phyloP scores from a whole-genome alignment of 2,888 invertebrate species.

The Caradrina kadenii region DNA sequence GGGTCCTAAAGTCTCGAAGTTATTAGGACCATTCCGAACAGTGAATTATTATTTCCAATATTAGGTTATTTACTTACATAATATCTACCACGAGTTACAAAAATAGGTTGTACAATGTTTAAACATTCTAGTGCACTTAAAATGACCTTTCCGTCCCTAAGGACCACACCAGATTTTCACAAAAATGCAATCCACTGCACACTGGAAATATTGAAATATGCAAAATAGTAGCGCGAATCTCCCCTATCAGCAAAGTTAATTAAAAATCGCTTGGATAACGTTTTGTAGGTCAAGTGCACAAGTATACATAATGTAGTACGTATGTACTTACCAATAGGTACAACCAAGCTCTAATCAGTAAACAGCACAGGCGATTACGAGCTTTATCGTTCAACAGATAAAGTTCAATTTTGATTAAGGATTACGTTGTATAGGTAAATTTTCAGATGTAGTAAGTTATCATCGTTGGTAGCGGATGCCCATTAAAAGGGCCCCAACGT shows the following conservation, averaged over 20 bases:
- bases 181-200: slow-evolving; percentile 18
- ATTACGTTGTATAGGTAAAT: slow-evolving; percentile 34
- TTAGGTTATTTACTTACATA: neutral
- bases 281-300: slow-evolving; percentile 79
- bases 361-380: slow-evolving; percentile 18
- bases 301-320: slow-evolving; percentile 45
- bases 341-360: slow-evolving; percentile 41
- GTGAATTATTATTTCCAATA: too few species aligned
- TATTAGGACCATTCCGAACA: too few species aligned
- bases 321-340: slow-evolving; percentile 24
- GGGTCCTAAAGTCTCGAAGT: too few species aligned
- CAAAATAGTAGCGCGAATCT: slow-evolving; percentile 32
- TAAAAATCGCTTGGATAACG: slow-evolving; percentile 68
- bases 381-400: neutral
- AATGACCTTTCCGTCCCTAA: neutral
- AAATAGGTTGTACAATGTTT: neutral
- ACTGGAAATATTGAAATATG: slow-evolving; percentile 35
- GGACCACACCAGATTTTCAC: neutral
- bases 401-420: slow-evolving; percentile 22
- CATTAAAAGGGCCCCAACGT: slow-evolving; percentile 70
- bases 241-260: slow-evolving; percentile 59
- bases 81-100: too few species aligned
- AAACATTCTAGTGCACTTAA: neutral
- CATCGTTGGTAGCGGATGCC: slow-evolving; percentile 65
- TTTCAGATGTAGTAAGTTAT: slow-evolving; percentile 62